phyloP scores from a whole-genome alignment of 2,888 invertebrate species.

The Keiferia lycopersicella region DNA sequence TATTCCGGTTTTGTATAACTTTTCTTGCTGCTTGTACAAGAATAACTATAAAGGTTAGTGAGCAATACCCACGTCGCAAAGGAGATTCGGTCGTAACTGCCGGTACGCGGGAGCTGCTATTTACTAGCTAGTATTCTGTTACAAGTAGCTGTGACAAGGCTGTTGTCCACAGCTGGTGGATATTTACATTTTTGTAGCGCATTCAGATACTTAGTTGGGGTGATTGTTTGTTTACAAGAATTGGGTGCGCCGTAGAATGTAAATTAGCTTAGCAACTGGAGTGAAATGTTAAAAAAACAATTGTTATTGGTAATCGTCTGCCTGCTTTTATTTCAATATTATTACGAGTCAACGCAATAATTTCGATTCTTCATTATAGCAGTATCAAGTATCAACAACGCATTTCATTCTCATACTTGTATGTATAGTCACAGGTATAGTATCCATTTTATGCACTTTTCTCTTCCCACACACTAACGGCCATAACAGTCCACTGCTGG shows the following conservation, averaged over 20 bases:
- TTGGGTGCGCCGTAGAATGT: neutral
- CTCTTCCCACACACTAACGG: no score
- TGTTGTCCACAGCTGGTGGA: neutral
- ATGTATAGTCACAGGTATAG: no score
- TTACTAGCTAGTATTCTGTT: conserved; percentile 10
- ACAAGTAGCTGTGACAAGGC: neutral
- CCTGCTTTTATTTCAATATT: no score
- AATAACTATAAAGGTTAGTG: conserved; percentile 23
- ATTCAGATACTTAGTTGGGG: conserved; percentile 10
- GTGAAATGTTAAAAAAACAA: neutral
- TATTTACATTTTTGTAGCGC: conserved; percentile 15
- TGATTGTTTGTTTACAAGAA: conserved; percentile 11
- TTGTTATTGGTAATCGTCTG: no score
- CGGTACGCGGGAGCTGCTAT: neutral
- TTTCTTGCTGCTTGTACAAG: conserved; percentile 2
- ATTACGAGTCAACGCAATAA: no score
- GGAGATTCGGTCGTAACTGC: conserved; percentile 24
- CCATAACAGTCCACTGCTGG: no score
- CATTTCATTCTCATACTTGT: no score
- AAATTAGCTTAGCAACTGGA: neutral
- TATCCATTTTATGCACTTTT: no score
- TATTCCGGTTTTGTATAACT: neutral
- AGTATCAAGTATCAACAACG: no score
- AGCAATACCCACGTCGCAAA: conserved; percentile 27
- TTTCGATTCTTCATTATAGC: no score